Conservation (phyloP, 1,140 invertebrate species). For the Druon quercuslanigerum region DNA sequence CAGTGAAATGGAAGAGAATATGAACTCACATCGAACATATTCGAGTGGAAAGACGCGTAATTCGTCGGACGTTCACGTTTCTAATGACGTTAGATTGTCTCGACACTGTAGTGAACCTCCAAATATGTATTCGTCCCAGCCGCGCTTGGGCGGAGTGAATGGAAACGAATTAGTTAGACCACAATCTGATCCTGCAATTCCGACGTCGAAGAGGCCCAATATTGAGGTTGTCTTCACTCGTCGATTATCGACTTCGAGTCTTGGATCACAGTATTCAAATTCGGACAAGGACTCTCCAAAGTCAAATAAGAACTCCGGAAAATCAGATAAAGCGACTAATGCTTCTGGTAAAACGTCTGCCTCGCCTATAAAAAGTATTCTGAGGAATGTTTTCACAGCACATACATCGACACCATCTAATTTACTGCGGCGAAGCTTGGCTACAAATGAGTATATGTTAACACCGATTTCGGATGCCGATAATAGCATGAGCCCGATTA, state of each 20-base stretch:
- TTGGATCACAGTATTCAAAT: background rate
- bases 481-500: constrained; percentile 90
- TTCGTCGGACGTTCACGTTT: constrained; percentile 8
- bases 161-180: constrained; percentile 52
- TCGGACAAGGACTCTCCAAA: constrained; percentile 5
- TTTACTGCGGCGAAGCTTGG: constrained; percentile 64
- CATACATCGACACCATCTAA: constrained; percentile 72
- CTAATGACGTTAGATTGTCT: constrained; percentile 43
- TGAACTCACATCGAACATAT: background rate
- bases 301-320: constrained; percentile 17
- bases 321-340: constrained; percentile 33
- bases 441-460: constrained; percentile 74
- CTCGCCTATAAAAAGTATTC: constrained; percentile 53
- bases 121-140: constrained; percentile 57
- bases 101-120: constrained; percentile 61
- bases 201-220: constrained; percentile 40
- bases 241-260: background rate
- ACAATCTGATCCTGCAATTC: constrained; percentile 55
- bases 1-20: constrained; percentile 18
- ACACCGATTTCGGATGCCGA: constrained; percentile 78
- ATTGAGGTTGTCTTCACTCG: constrained; percentile 35
- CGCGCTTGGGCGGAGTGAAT: constrained; percentile 25
- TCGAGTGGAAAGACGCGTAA: constrained; percentile 21
- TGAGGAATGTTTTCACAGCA: constrained; percentile 60
- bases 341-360: constrained; percentile 39